Evolutionary conservation across 2,888 invertebrate genomes (phyloP).

Genomic region (Andricus curvator): DNA sequence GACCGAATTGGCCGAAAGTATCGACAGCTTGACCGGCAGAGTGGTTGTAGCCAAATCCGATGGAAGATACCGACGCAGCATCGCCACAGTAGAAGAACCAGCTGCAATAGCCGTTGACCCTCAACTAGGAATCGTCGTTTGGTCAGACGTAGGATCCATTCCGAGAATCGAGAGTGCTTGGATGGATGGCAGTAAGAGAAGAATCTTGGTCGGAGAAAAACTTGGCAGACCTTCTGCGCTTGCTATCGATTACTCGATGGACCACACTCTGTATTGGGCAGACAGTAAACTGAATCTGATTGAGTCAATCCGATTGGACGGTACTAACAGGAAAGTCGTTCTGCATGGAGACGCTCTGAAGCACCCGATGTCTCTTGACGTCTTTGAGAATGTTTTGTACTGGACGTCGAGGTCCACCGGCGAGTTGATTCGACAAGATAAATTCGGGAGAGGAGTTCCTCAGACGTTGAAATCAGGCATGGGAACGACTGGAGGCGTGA

Average conservation of each 20-base stretch:
- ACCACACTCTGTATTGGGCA: slow-evolving; percentile 95
- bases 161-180: slow-evolving; percentile 97
- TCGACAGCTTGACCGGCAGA: slow-evolving; percentile 80
- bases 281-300: slow-evolving; percentile 95
- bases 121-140: slow-evolving; percentile 91
- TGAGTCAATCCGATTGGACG: slow-evolving; percentile 91
- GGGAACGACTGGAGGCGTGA: slow-evolving; percentile 91
- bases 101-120: slow-evolving; percentile 94
- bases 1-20: slow-evolving; percentile 87
- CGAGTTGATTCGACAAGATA: slow-evolving; percentile 93
- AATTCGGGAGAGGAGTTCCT: slow-evolving; percentile 97
- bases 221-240: slow-evolving; percentile 94
- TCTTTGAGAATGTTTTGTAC: slow-evolving; percentile 95
- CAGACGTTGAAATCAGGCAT: slow-evolving; percentile 90
- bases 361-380: slow-evolving; percentile 87
- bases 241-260: slow-evolving; percentile 93
- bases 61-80: slow-evolving; percentile 90
- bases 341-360: slow-evolving; percentile 83
- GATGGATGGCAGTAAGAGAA: slow-evolving; percentile 97
- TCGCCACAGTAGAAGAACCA: slow-evolving; percentile 91
- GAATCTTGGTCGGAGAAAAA: slow-evolving; percentile 88
- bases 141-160: slow-evolving; percentile 94
- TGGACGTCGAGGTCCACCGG: slow-evolving; percentile 96
- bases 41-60: slow-evolving; percentile 94
- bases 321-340: slow-evolving; percentile 86